Percentiles rank a stretch among this genome's conserved stretches.
These are phyloP conservation scores for Polia nebulosa DNA, from an alignment of 2,888 invertebrate genomes.

Conservation along the genomic window DNA sequence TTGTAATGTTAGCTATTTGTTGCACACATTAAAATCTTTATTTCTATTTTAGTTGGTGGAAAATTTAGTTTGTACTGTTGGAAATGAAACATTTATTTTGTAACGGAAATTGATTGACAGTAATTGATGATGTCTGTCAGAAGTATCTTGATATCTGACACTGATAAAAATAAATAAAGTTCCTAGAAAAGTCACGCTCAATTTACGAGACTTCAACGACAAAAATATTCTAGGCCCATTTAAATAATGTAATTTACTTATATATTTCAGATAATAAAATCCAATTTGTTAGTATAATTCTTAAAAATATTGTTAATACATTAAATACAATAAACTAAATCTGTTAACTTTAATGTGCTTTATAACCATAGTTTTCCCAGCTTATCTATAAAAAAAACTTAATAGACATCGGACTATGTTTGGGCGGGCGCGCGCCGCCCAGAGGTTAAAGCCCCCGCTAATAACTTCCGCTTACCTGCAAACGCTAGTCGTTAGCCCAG, in stretches of 20 bases:
- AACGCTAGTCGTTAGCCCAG: conserved; percentile 76
- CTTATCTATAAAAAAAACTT: conserved; percentile 55
- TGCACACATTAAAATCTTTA: conserved; percentile 31
- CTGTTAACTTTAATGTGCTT: too few species aligned
- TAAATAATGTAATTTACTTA: too few species aligned
- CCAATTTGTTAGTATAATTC: too few species aligned
- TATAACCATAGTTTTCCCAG: not conserved
- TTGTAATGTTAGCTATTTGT: conserved; percentile 49
- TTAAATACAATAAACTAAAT: too few species aligned
- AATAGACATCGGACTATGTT: conserved; percentile 74
- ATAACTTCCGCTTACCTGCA: conserved; percentile 89
- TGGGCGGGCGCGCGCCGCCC: conserved; percentile 80
- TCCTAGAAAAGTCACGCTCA: too few species aligned
- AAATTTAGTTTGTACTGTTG: not conserved
- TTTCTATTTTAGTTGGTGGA: not conserved
- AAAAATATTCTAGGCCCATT: too few species aligned
- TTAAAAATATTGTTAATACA: too few species aligned
- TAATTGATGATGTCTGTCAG: not conserved
- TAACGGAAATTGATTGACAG: not conserved
- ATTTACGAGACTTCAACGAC: too few species aligned
- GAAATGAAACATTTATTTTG: not conserved
- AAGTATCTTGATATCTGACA: not conserved
- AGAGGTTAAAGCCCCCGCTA: conserved; percentile 83
- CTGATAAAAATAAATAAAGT: not conserved
- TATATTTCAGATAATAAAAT: too few species aligned